Base-by-base conservation (phyloP, 23 tunicate genomes). In the Ciona savignyi region DNA sequence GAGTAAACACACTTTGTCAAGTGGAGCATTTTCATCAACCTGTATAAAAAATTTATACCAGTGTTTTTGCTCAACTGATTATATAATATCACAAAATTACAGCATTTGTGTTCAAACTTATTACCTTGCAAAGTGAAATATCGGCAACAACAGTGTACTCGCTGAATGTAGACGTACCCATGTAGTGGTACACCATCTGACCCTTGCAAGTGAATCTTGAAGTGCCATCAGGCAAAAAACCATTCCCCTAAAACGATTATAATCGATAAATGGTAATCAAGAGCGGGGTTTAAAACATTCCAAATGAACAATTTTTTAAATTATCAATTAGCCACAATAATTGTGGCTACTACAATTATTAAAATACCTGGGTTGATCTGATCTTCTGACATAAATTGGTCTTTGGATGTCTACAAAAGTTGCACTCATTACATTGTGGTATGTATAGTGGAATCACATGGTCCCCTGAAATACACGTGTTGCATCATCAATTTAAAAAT, bases 121-220 rank as follows among this genome's bases (percentile, higher is more conserved):
- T 15, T 61, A 93, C 98, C 73, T 86, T 87, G 83, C 99, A 94
- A 25, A 94, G 51, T 60, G 99, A 94, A 25, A 94, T 87, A 74
- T 87, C 99, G 31, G 95, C 99, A 28, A 87, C 99, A 21, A 94
- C 95, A 51, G 99, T 87, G 65, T 87, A 94, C 65, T 94, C 87
- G 51, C 95, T 86, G 80, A 94, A 94, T 19, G 99, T 94, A 22
- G 99, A 94, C 0, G 89, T 78, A 0, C 99, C 99, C 99, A 94
- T 94, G 86, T 86, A 94, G 56, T 94, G 99, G 34, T 68, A 78
- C 1, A 94, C 75, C 30, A 74, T 35, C 63, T 94, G 78, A 0
- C 95, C 99, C 3, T 71, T 74, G 84, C 99, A 94, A 22, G 77
- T 75, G 31, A 94, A 94, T 27, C 99, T 74, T 21, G 79, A 27